phyloP scores from a whole-genome alignment of 2,113 vertebrate genomes.

The Tamias sibiricus region DNA sequence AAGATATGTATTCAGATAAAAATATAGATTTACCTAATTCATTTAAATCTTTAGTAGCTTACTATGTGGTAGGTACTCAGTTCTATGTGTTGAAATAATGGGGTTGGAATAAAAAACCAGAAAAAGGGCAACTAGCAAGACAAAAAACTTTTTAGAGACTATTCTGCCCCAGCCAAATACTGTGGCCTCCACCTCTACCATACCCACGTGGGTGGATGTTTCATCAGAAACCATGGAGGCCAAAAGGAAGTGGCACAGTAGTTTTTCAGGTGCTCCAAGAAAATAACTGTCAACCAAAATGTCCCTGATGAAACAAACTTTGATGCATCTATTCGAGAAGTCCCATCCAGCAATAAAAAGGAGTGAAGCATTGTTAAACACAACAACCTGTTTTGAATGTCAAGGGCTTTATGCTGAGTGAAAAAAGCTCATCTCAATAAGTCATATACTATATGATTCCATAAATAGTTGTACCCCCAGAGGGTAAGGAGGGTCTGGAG shows the following conservation, averaged over 20 bases:
- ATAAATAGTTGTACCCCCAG: neutral
- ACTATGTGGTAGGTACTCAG: neutral
- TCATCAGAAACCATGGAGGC: neutral
- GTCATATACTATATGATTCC: neutral
- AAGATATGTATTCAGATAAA: slow-evolving; percentile 22
- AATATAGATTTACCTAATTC: slow-evolving; percentile 4
- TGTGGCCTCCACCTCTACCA: neutral
- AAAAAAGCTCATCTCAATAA: neutral
- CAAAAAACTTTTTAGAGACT: neutral
- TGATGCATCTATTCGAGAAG: neutral
- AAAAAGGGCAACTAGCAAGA: neutral
- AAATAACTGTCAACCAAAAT: neutral
- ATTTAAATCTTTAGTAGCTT: slow-evolving; percentile 9
- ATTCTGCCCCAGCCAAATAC: neutral
- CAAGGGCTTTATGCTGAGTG: neutral
- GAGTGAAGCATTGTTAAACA: neutral
- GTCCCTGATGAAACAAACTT: neutral
- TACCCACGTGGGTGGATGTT: neutral
- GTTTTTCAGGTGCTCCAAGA: neutral
- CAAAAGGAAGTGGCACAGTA: neutral
- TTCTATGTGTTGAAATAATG: neutral
- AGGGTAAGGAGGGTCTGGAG: neutral
- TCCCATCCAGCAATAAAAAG: neutral
- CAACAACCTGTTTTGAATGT: neutral
- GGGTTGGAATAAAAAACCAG: neutral